Base-by-base conservation (phyloP, 1,140 invertebrate species). In the Drosophila mayri region DNA sequence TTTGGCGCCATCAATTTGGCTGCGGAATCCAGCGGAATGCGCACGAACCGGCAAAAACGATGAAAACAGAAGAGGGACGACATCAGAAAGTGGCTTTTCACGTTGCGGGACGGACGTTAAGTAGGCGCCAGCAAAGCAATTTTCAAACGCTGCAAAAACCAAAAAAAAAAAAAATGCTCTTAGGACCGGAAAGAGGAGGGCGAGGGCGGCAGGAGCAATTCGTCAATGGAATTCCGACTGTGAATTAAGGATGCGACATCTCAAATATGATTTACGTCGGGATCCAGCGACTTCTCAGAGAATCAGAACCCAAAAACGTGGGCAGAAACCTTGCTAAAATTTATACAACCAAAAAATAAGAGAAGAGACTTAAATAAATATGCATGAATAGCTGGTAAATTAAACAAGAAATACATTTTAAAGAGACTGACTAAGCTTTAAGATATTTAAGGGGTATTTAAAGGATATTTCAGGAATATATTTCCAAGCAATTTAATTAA, bases 1-100 rank as follows among this genome's bases (percentile, higher is more conserved):
- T 88, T 88, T 88, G 85, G 85, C 85, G 85, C 85, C 85, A 88
- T 90, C 85, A 88, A 90, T 88, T 87, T 90, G 84, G 79, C 82
- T 76, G 70, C 74, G 85, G 81, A 90, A 88, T 90, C 79, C 76
- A 74, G 76, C 57, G 81, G 81, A 85, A 84, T 84, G 81, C 16
- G 79, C 76, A 76, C 79, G 72, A 88, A 73, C 49, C 54, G 32
- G 44, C 41, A 58, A 58, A 58, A 76, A 41, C 35, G 37, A 55
- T 67, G 47, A 28, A 40, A 61, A 65, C 14, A 63, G 50, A 63
- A 57, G 12, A 62, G 38, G 62, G 30, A 41, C 59, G 49, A 49
- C 22, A 37, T 46, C 57, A 66, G 58, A 81, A 67, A 64, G 61
- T 62, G 35, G 63, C 72, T 88, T 87, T 87, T 77, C 71, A 83